Conservation (phyloP, 2,888 invertebrate genomes). For the Buathra laborator region DNA sequence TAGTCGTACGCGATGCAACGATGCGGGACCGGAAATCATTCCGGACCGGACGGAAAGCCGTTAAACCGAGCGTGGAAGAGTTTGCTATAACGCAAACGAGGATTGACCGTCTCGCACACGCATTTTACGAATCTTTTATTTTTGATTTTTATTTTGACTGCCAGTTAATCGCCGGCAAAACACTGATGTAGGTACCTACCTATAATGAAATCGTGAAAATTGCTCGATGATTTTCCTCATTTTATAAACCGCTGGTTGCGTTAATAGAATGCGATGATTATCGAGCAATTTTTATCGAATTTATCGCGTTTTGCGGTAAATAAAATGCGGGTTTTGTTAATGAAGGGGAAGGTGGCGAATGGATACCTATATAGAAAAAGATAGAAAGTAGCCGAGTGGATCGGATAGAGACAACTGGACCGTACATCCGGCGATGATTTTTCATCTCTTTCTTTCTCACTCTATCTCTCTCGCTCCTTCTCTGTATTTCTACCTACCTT, state of each 20-base stretch:
- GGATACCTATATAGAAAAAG: not conserved
- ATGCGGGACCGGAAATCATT: constrained; percentile 78
- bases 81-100: constrained; percentile 38
- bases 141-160: not conserved
- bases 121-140: constrained; percentile 5
- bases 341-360: constrained; percentile 1
- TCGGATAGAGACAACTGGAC: constrained; percentile 65
- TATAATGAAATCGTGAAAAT: not conserved
- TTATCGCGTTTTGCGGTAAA: not conserved
- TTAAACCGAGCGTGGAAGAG: constrained; percentile 78
- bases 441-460: constrained; percentile 17
- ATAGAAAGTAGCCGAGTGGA: constrained; percentile 35
- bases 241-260: not conserved
- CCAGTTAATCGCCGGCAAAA: not conserved
- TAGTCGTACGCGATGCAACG: constrained; percentile 64
- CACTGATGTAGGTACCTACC: not conserved
- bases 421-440: constrained; percentile 66
- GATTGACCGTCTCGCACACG: constrained; percentile 19
- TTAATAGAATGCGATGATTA: not conserved
- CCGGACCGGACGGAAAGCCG: constrained; percentile 78
- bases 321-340: constrained; percentile 21
- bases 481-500: constrained; percentile 35
- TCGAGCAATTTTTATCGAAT: constrained; percentile 17
- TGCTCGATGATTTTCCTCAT: not conserved
- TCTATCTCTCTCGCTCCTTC: not conserved